Percentiles rank a stretch among this genome's conserved stretches.
These are phyloP conservation scores for Bombus superbus DNA, from an alignment of 1,140 invertebrate species.

Conservation along the genomic window DNA sequence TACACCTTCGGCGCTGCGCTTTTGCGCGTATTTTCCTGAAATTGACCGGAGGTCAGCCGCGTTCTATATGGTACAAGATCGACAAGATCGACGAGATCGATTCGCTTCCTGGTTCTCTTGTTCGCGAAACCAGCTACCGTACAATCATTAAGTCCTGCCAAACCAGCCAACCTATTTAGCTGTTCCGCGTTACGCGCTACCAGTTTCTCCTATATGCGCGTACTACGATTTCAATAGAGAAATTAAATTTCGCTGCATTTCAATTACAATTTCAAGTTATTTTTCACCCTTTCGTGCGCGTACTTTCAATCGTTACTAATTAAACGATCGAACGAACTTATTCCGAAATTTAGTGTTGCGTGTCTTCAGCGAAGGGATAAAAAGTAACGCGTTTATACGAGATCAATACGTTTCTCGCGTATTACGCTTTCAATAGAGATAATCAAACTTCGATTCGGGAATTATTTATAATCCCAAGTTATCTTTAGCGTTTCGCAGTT, in stretches of 20 bases:
- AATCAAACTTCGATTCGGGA: not conserved
- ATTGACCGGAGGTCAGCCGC: constrained; percentile 15
- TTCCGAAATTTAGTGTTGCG: not conserved
- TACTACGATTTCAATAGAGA: not conserved
- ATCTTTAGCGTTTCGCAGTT: not conserved
- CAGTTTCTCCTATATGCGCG: too few relatives aligned
- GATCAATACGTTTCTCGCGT: not conserved
- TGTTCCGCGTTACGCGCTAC: not conserved
- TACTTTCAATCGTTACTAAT: not conserved
- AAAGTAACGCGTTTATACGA: not conserved
- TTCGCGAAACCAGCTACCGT: not conserved
- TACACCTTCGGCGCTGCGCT: constrained; percentile 21
- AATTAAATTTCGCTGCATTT: not conserved
- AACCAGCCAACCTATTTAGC: not conserved
- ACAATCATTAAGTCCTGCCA: not conserved
- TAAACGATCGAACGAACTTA: not conserved
- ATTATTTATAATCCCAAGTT: not conserved
- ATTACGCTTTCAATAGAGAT: too few relatives aligned
- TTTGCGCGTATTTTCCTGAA: constrained; percentile 16
- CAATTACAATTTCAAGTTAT: not conserved
- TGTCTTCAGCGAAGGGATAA: not conserved
- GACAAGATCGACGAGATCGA: constrained; percentile 11
- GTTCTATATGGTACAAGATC: not conserved
- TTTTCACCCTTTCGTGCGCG: not conserved
- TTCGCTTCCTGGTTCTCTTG: not conserved